Evolutionary conservation across 2,797 vertebrate species (phyloP).

Genomic region (Carduelis carduelis): DNA sequence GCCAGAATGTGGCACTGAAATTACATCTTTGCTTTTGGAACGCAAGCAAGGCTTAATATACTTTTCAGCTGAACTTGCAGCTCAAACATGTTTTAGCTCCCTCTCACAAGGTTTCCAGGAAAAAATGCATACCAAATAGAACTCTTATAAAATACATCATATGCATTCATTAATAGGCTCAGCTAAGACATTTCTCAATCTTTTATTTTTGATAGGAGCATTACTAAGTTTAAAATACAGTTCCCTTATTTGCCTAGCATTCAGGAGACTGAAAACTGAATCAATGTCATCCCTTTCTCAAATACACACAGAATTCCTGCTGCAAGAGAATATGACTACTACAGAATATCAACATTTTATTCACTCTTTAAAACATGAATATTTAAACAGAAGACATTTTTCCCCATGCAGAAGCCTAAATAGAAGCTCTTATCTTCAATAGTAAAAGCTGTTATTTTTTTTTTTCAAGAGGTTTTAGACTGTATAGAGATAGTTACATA

Average conservation of each 20-base stretch:
- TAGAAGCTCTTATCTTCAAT: slow-evolving; percentile 69
- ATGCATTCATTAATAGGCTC: not conserved
- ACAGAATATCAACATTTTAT: slow-evolving; percentile 51
- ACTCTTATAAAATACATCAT: not conserved
- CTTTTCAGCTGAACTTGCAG: not conserved
- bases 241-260: not conserved
- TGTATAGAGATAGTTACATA: slow-evolving; percentile 74
- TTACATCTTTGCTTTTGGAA: not conserved
- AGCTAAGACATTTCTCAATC: not conserved
- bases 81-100: not conserved
- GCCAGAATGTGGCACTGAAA: not conserved
- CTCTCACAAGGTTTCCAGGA: not conserved
- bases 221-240: not conserved
- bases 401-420: slow-evolving; percentile 59
- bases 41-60: not conserved
- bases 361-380: slow-evolving; percentile 65
- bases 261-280: not conserved
- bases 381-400: slow-evolving; percentile 69
- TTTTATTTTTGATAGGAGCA: not conserved
- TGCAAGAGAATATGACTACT: slow-evolving; percentile 3
- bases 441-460: slow-evolving; percentile 64
- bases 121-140: not conserved
- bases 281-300: not conserved
- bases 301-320: not conserved
- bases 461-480: slow-evolving; percentile 64